Conservation (phyloP, 2,888 invertebrate genomes). For the Drosophila neoperkinsi region DNA sequence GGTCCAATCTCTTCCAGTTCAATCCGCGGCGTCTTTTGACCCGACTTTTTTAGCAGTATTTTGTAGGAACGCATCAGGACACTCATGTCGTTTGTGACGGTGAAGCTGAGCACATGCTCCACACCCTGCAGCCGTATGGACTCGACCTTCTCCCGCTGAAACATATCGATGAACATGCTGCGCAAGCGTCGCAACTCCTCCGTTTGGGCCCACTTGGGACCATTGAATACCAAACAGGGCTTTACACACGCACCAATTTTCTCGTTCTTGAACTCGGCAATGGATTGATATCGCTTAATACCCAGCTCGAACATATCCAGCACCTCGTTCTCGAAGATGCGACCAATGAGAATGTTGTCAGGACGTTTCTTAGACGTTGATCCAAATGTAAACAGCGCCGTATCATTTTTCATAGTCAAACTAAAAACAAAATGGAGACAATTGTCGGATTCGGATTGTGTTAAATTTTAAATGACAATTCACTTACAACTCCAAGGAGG, state of each 20-base stretch:
- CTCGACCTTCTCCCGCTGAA: slow-evolving; percentile 88
- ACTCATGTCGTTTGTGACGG: slow-evolving; percentile 91
- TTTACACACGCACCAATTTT: slow-evolving; percentile 94
- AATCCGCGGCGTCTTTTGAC: slow-evolving; percentile 93
- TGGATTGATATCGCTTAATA: slow-evolving; percentile 92
- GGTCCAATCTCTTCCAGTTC: slow-evolving; percentile 93
- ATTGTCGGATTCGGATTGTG: neutral
- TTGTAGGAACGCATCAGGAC: slow-evolving; percentile 93
- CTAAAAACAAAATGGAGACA: slow-evolving; percentile 71
- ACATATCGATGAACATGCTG: slow-evolving; percentile 96
- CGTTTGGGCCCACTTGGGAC: slow-evolving; percentile 94
- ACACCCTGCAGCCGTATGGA: slow-evolving; percentile 95
- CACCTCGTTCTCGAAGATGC: slow-evolving; percentile 95
- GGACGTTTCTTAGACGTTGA: slow-evolving; percentile 98
- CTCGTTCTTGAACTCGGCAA: slow-evolving; percentile 92
- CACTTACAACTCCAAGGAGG: slow-evolving; percentile 91
- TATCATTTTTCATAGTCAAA: slow-evolving; percentile 92
- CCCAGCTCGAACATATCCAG: slow-evolving; percentile 99
- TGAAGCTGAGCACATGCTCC: slow-evolving; percentile 96
- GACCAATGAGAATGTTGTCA: slow-evolving; percentile 94
- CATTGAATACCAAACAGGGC: slow-evolving; percentile 96
- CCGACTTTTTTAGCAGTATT: slow-evolving; percentile 95
- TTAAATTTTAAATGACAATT: slow-evolving; percentile 72
- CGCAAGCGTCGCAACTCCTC: slow-evolving; percentile 93
- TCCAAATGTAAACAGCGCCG: slow-evolving; percentile 95